A percentile compares a stretch with the other conserved stretches of the same genome.
Conservation (phyloP, 2,888 invertebrate genomes). For the Plagodis pulveraria region DNA sequence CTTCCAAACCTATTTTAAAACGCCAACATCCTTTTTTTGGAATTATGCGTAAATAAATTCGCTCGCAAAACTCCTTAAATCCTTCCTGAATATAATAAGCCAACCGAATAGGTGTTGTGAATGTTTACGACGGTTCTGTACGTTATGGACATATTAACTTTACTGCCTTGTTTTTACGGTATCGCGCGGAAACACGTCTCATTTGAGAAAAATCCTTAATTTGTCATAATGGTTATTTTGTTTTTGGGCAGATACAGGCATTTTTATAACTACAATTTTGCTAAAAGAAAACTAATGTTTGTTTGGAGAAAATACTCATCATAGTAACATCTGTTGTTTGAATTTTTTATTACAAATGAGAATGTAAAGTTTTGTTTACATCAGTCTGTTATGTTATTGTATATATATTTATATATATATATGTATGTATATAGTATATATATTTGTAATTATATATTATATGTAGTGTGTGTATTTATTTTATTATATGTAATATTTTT, state of each 20-base stretch:
- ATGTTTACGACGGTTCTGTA: conserved; percentile 27
- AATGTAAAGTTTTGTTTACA: no score
- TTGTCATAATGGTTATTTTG: conserved; percentile 10
- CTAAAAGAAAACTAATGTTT: no score
- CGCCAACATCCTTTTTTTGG: background rate
- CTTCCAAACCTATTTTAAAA: background rate
- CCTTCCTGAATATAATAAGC: conserved; percentile 30
- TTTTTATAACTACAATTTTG: no score
- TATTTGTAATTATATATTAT: no score
- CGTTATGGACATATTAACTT: conserved; percentile 38
- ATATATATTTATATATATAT: no score
- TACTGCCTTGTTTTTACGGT: conserved; percentile 36
- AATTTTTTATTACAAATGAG: no score
- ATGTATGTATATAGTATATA: no score
- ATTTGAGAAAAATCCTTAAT: conserved; percentile 24
- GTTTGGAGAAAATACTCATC: no score
- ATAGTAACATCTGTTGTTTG: no score
- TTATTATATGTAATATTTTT: no score
- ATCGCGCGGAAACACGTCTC: conserved; percentile 34
- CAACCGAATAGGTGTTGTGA: conserved; percentile 30
- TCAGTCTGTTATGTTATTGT: no score
- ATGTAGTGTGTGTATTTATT: no score
- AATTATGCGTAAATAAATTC: conserved; percentile 6
- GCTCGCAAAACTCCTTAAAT: conserved; percentile 18
- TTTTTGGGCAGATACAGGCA: background rate